These are phyloP conservation scores for Anorthoa munda DNA, from an alignment of 2,888 invertebrate genomes.

Conservation along the genomic window DNA sequence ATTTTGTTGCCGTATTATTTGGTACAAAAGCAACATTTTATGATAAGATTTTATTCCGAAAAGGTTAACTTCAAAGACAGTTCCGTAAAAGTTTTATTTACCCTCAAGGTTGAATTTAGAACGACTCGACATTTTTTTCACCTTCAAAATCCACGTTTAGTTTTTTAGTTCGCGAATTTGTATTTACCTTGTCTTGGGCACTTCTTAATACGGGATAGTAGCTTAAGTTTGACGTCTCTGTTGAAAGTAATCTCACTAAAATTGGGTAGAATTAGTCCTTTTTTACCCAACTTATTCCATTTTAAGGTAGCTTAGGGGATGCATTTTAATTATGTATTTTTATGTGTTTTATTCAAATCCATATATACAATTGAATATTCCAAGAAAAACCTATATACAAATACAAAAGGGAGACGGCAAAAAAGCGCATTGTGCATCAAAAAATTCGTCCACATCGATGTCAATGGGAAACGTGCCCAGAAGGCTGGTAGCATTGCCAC, in stretches of 20 bases:
- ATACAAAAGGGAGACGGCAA: too few species aligned
- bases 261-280: slow-evolving; percentile 28
- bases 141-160: slow-evolving; percentile 11
- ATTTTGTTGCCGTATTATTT: slow-evolving; percentile 14
- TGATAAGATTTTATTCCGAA: not conserved
- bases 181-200: slow-evolving; percentile 8
- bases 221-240: slow-evolving; percentile 48
- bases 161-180: slow-evolving; percentile 8
- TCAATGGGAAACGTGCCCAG: too few species aligned
- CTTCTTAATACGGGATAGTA: slow-evolving; percentile 44
- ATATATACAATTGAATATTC: too few species aligned
- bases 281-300: slow-evolving; percentile 16
- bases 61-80: slow-evolving; percentile 28
- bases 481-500: too few species aligned
- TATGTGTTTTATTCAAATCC: too few species aligned
- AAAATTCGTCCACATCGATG: too few species aligned
- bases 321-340: slow-evolving; percentile 2
- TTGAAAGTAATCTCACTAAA: slow-evolving; percentile 34
- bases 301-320: not conserved
- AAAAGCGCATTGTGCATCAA: too few species aligned
- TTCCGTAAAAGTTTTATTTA: slow-evolving; percentile 47
- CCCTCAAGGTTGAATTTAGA: slow-evolving; percentile 39
- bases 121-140: slow-evolving; percentile 33
- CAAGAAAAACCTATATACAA: too few species aligned
- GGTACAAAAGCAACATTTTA: slow-evolving; percentile 12